Evolutionary conservation across 2,888 invertebrate genomes (phyloP).

Genomic region (Ctenicera cuprea): DNA sequence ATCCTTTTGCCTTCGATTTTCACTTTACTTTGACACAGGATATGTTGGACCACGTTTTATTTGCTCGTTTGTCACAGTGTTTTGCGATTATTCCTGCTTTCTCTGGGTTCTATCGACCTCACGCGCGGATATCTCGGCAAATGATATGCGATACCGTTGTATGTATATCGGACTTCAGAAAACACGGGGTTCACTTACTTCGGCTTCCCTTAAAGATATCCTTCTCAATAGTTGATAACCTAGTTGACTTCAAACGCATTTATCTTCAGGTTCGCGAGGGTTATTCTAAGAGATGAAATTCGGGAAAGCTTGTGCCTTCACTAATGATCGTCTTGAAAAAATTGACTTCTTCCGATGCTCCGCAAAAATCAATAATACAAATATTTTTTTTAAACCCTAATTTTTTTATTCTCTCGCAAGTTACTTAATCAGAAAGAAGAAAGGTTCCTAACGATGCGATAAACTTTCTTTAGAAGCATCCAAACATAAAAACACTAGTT

Average conservation of each 20-base stretch:
- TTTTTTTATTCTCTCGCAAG: no score
- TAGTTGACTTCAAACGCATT: conserved; percentile 5
- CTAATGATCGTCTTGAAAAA: conserved; percentile 2
- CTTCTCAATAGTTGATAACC: conserved; percentile 13
- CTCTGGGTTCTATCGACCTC: conserved; percentile 42
- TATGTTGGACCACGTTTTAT: conserved; percentile 53
- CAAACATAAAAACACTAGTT: conserved; percentile 13
- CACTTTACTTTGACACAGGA: conserved; percentile 55
- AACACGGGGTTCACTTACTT: conserved; percentile 6
- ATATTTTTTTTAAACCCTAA: no score
- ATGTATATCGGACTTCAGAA: conserved; percentile 14
- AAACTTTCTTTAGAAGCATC: conserved; percentile 7
- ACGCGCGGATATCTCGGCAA: conserved; percentile 42
- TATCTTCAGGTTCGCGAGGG: background rate
- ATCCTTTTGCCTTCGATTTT: conserved; percentile 53
- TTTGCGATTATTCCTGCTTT: conserved; percentile 46
- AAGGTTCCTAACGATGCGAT: background rate
- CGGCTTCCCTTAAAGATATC: conserved; percentile 9
- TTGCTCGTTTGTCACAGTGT: conserved; percentile 54
- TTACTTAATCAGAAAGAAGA: background rate
- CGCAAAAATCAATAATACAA: no score
- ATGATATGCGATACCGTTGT: conserved; percentile 30
- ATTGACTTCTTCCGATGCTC: no score
- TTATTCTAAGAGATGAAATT: background rate
- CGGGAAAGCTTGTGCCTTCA: background rate